Percentiles rank a stretch among this genome's conserved stretches.
phyloP scores from a whole-genome alignment of 2,888 invertebrate genomes.

The Idaea straminata region DNA sequence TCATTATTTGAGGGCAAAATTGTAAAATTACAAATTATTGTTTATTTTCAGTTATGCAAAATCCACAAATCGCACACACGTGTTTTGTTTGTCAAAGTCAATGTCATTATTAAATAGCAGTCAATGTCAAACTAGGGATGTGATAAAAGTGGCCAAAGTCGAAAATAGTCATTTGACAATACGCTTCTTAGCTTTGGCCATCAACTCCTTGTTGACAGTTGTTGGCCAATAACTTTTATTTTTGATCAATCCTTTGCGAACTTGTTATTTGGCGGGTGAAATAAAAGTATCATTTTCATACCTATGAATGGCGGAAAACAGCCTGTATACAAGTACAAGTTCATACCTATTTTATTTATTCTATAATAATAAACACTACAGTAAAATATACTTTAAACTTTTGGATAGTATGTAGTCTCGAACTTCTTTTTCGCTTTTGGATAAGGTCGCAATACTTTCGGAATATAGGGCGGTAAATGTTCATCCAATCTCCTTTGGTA shows the following conservation, averaged over 20 bases:
- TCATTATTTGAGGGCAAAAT: constrained; percentile 44
- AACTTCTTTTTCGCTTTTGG: constrained; percentile 82
- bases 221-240: too few species aligned
- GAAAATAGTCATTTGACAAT: neutral
- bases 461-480: constrained; percentile 84
- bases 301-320: neutral
- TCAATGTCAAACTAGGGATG: neutral
- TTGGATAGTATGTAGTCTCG: constrained; percentile 85
- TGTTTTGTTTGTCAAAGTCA: constrained; percentile 2
- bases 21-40: neutral
- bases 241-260: too few species aligned
- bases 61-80: neutral
- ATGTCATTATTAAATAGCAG: constrained; percentile 2
- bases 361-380: constrained; percentile 18
- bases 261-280: neutral
- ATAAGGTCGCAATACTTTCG: constrained; percentile 82
- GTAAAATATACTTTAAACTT: constrained; percentile 43
- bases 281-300: constrained; percentile 1
- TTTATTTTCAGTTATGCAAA: neutral
- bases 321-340: neutral
- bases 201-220: too few species aligned
- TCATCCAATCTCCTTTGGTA: constrained; percentile 84
- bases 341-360: constrained; percentile 6
- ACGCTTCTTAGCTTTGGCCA: neutral
- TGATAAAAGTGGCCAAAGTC: neutral